Base-by-base conservation (phyloP, 2,888 invertebrate genomes). In the Anthoptus insignis region DNA sequence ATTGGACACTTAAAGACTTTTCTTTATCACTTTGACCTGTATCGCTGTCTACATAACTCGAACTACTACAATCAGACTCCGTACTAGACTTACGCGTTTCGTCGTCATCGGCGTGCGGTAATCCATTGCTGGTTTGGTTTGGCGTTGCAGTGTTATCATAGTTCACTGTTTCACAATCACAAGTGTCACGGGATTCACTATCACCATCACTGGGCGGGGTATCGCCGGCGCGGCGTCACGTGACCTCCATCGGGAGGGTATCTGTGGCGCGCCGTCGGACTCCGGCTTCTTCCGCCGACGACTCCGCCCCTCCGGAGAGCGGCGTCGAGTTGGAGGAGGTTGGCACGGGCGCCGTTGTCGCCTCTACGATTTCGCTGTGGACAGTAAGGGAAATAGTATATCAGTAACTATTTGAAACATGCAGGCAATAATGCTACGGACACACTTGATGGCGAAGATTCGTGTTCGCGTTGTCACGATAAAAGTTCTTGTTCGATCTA, bases 231-330 rank as follows among this genome's bases (percentile, higher is more conserved):
- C 73, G 69, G 75, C 81, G 91, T 93, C 91, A 93, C 91, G 92
- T 92, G 82, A 93, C 93, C 82, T 91, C 89, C 92, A 92, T 90
- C 67, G 91, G 91, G 54, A 88, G 80, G 27, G 84, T 81, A 81
- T 80, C 70, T 54, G 80, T 65, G 24, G 82, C 80, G n/a, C 81
- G 78, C 2, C 84, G 81, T 50, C 82, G 74, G 53, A 81, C 84
- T 75, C 82, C 76, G 42, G 76, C 60, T 2, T 67, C 69, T 22
- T 80, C 77, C 73, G 60, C 69, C 72, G 59, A 6, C 64, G 22
- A 11, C 29, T 56, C 21, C 11, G 74, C 58, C 4, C 66, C 72
- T 5, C 58, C 68, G 42, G 64, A 39, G 21, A 66, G 66, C 60
- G 61, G 65, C n/a, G 67, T 57, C 3, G 71, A 63, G 59, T 52